Percentiles rank a stretch among this genome's conserved stretches.
phyloP scores from a whole-genome alignment of 1,140 invertebrate genomes.

The Leptinotarsa texana region DNA sequence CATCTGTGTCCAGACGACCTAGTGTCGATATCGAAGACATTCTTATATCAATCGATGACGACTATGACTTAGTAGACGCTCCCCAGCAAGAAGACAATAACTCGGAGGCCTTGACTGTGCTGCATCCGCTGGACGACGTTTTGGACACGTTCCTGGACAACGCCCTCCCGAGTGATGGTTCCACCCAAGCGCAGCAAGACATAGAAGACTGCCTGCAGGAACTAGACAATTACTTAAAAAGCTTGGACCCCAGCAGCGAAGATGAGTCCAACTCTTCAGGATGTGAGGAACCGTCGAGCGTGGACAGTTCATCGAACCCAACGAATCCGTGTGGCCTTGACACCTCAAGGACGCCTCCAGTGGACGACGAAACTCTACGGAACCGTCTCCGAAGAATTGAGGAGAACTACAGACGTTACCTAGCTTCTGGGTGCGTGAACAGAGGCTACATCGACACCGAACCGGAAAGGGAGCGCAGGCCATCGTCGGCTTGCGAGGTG shows the following conservation, averaged over 20 bases:
- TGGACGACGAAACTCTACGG: constrained; percentile 36
- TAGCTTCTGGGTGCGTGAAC: constrained; percentile 43
- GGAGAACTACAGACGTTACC: constrained; percentile 44
- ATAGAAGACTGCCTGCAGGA: constrained; percentile 52
- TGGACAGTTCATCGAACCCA: constrained; percentile 3
- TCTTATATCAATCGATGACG: constrained; percentile 49
- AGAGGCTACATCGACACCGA: constrained; percentile 41
- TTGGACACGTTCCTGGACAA: constrained; percentile 43
- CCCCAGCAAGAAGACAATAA: constrained; percentile 40
- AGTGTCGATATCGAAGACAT: constrained; percentile 51
- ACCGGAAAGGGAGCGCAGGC: constrained; percentile 32
- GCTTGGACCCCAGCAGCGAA: constrained; percentile 38
- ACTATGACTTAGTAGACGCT: constrained; percentile 24
- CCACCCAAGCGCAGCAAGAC: constrained; percentile 32
- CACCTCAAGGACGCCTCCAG: background rate
- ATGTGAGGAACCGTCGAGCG: constrained; percentile 23
- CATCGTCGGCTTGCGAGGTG: constrained; percentile 38
- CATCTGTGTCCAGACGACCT: constrained; percentile 29
- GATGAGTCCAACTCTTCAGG: constrained; percentile 24
- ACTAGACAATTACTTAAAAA: constrained; percentile 51
- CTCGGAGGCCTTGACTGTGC: constrained; percentile 44
- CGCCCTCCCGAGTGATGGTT: constrained; percentile 21
- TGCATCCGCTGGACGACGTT: constrained; percentile 46
- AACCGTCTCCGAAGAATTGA: constrained; percentile 41
- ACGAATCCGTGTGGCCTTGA: background rate